Percentiles rank a stretch among this genome's conserved stretches.
Evolutionary conservation across 2,888 invertebrate genomes (phyloP).

Genomic region (Conistra vaccinii): DNA sequence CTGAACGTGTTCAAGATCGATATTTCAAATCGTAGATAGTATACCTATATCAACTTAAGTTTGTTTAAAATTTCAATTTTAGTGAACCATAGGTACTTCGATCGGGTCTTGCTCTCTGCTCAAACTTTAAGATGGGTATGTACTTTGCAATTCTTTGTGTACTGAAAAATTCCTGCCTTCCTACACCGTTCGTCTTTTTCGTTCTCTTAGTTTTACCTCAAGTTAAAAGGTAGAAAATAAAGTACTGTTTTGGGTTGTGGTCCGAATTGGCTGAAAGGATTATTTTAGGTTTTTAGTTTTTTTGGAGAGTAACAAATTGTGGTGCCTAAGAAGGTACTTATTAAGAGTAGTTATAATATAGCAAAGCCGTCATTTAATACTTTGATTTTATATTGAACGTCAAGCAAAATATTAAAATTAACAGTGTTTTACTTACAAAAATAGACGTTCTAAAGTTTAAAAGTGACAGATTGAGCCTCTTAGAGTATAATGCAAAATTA

Average conservation of each 20-base stretch:
- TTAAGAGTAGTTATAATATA: too few relatives aligned
- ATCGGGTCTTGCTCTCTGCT: slow-evolving; percentile 1
- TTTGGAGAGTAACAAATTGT: neutral
- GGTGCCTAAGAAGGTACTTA: neutral
- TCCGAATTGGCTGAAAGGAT: slow-evolving; percentile 13
- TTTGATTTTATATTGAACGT: neutral
- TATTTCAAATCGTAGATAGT: neutral
- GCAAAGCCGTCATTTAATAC: neutral
- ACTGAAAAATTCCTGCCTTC: slow-evolving; percentile 33
- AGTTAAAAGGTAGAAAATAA: slow-evolving; percentile 40
- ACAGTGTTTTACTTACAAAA: neutral
- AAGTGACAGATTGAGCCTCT: neutral
- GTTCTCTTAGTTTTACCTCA: slow-evolving; percentile 32
- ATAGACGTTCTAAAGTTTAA: neutral
- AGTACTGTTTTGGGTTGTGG: slow-evolving; percentile 35
- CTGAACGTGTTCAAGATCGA: too few relatives aligned
- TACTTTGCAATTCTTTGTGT: slow-evolving; percentile 32
- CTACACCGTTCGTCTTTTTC: slow-evolving; percentile 22
- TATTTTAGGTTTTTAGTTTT: neutral
- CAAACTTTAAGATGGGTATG: slow-evolving; percentile 18
- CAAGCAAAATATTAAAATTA: neutral
- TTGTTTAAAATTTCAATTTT: neutral
- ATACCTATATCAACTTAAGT: neutral
- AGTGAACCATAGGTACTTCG: neutral
- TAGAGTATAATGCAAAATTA: neutral